Evolutionary conservation across 2,888 invertebrate species (phyloP), one percentile per base, ranked within the genome.

Genomic region (Noctua fimbriata): DNA sequence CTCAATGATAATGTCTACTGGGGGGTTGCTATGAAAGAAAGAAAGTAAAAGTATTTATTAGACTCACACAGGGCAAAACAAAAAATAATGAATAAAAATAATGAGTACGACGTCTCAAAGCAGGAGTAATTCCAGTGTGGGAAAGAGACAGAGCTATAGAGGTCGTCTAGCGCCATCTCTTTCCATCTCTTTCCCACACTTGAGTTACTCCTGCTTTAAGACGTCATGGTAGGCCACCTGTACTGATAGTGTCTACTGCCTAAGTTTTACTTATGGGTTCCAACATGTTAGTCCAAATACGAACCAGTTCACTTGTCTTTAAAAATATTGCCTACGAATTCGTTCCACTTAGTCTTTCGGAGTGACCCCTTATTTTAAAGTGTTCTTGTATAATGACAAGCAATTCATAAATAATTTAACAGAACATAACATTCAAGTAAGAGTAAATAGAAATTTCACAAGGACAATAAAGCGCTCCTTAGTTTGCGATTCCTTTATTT

Each of bases 321-420:
- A 21, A 18, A 65, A 32, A n/a, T 18, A 49, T 32, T 28, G 2
- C 0, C 6, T 55, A 55, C 47, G 18, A 24, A 47, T 58, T 55
- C 12, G 3, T 41, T 47, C 16, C 14, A 69, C 36, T 63, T 49
- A 9, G n/a, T 49, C 21, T 44, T 47, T 63, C 2, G 0, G 24
- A n/a, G 14, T 12, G 2, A 24, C 32, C 1, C 2, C 41, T 65
- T 73, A 18, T 41, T 41, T n/a, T 6, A 1, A 83, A 14, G 10
- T 67, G 60, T 18, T 60, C 16, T 66, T 52, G 24, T 73, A 2
- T 58, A 36, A 65, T 16, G 6, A 41, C 41, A 49, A 73, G 49
- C 24, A 69, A 47, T 41, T 47, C 18, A 73, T 82, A 63, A 65
- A 78, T 82, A 63, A 83, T 69, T 82, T 10, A 55, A 18, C 28